Conservation (phyloP, 2,113 vertebrate species). For the Zingel zingel region DNA sequence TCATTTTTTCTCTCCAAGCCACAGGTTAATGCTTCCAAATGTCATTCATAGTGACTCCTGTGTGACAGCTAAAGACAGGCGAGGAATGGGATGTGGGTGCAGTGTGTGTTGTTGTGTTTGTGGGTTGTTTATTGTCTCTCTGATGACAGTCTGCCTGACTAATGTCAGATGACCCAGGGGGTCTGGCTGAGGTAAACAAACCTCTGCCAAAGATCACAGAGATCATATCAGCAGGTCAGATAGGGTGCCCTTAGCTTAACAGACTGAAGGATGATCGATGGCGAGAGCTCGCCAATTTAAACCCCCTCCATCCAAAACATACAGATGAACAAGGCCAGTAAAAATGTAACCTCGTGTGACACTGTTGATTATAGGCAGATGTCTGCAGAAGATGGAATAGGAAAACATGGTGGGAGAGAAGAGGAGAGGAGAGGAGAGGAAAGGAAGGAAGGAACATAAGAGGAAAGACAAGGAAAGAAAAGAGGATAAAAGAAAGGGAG, state of each 20-base stretch:
- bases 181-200: constrained; percentile 52
- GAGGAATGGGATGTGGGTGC: constrained; percentile 4
- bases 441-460: background rate
- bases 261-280: constrained; percentile 33
- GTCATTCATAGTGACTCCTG: constrained; percentile 38
- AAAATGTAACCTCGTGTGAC: constrained; percentile 15
- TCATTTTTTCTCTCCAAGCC: constrained; percentile 6
- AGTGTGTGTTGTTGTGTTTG: constrained; percentile 26
- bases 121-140: constrained; percentile 36
- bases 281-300: constrained; percentile 31
- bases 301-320: constrained; percentile 43
- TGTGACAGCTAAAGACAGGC: constrained; percentile 27
- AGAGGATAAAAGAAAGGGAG: background rate
- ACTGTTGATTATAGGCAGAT: background rate
- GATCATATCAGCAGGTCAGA: constrained; percentile 46
- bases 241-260: constrained; percentile 33
- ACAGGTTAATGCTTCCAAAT: constrained; percentile 9
- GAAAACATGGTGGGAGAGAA: constrained; percentile 5
- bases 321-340: constrained; percentile 3
- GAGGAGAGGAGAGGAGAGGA: background rate
- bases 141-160: constrained; percentile 45
- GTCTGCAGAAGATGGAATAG: background rate
- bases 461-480: background rate
- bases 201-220: constrained; percentile 48
- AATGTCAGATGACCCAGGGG: constrained; percentile 41